Percentiles rank a stretch among this genome's conserved stretches.
These are phyloP conservation scores for Brachionus plicatilis DNA, from an alignment of 1,140 invertebrate genomes.

Conservation along the genomic window DNA sequence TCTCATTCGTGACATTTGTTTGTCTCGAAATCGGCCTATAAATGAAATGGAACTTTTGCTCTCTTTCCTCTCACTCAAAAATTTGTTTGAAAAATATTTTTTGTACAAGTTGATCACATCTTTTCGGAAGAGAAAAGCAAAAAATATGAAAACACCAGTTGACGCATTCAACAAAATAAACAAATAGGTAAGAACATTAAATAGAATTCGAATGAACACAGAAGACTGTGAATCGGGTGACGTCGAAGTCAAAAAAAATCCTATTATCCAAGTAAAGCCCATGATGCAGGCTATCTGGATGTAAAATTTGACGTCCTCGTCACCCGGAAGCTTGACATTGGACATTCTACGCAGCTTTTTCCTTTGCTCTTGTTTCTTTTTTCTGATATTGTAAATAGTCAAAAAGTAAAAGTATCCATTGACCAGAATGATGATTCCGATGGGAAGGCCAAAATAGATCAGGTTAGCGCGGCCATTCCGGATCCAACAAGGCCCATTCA, in stretches of 20 bases:
- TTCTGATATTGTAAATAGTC: slow-evolving; percentile 58
- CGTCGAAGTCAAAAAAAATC: slow-evolving; percentile 44
- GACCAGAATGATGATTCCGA: slow-evolving; percentile 49
- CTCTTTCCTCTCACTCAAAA: not conserved
- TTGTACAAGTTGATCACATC: slow-evolving; percentile 17
- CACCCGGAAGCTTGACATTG: slow-evolving; percentile 42
- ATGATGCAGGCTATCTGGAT: slow-evolving; percentile 58
- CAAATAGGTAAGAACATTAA: slow-evolving; percentile 44
- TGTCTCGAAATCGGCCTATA: not conserved
- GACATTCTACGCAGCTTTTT: slow-evolving; percentile 6
- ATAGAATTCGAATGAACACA: not conserved
- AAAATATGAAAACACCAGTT: slow-evolving; percentile 52
- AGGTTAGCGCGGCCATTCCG: slow-evolving; percentile 49
- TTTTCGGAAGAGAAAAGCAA: slow-evolving; percentile 14
- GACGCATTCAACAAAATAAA: slow-evolving; percentile 52
- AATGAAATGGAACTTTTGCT: not conserved
- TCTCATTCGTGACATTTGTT: not conserved
- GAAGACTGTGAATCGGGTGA: not conserved
- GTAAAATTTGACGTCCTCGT: slow-evolving; percentile 60
- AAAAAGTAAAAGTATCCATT: slow-evolving; percentile 52
- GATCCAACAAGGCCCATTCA: slow-evolving; percentile 58
- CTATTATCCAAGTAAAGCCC: slow-evolving; percentile 58
- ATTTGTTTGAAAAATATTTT: not conserved
- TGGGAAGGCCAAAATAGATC: slow-evolving; percentile 52
- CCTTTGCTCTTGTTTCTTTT: slow-evolving; percentile 46